phyloP scores from a whole-genome alignment of 2,113 vertebrate species.

The Anolis sagrei region DNA sequence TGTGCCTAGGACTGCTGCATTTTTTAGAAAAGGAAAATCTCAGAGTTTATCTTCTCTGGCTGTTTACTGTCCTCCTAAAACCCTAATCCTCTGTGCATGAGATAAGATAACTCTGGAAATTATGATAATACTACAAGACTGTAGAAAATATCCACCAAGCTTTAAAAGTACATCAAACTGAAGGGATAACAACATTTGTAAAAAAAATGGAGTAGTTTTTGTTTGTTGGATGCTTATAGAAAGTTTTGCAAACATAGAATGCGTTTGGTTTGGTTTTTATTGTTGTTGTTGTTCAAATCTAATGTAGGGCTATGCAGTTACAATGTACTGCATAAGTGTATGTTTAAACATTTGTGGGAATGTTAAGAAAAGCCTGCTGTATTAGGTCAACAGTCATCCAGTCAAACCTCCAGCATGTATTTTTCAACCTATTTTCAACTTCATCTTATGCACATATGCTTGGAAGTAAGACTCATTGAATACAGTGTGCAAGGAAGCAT shows the following conservation, averaged over 20 bases:
- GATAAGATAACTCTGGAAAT: conserved; percentile 26
- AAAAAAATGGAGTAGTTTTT: not conserved
- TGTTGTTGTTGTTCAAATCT: conserved; percentile 18
- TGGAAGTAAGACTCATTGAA: not conserved
- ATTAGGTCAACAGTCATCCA: not conserved
- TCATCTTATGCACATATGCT: not conserved
- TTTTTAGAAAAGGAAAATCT: not conserved
- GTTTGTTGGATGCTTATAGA: conserved; percentile 7
- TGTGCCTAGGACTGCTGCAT: conserved; percentile 26
- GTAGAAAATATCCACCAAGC: conserved; percentile 17
- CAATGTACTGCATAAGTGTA: conserved; percentile 17
- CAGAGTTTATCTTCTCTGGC: conserved; percentile 34
- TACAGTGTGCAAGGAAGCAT: not conserved
- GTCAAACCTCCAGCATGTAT: not conserved
- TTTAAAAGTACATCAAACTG: not conserved
- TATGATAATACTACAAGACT: not conserved
- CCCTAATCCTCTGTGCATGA: not conserved
- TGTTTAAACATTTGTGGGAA: not conserved
- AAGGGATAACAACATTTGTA: not conserved
- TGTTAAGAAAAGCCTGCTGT: not conserved
- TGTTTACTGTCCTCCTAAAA: conserved; percentile 36
- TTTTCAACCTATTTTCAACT: not conserved
- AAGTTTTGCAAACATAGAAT: conserved; percentile 17
- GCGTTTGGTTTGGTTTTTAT: not conserved
- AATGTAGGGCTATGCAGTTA: conserved; percentile 44